A percentile compares a stretch with the other conserved stretches of the same genome.
phyloP scores from a whole-genome alignment of 2,888 invertebrate genomes.

The Clanis bilineata region DNA sequence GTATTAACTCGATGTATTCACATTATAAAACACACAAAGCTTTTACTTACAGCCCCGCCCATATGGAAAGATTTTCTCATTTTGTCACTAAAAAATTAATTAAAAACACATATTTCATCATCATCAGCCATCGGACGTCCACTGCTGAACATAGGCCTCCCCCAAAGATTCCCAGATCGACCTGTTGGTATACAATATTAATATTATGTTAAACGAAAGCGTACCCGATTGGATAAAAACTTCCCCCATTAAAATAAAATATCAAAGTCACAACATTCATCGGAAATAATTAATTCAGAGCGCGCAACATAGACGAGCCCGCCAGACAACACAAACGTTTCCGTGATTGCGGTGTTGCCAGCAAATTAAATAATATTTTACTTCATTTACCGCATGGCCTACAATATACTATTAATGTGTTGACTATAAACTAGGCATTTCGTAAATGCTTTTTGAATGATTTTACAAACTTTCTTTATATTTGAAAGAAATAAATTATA shows the following conservation, averaged over 20 bases:
- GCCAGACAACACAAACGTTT: slow-evolving; percentile 29
- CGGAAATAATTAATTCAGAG: slow-evolving; percentile 35
- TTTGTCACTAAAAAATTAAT: no score
- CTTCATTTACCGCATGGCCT: background rate
- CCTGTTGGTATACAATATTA: no score
- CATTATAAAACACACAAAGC: no score
- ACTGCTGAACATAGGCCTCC: no score
- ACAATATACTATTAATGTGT: background rate
- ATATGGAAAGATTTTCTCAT: no score
- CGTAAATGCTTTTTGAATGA: no score
- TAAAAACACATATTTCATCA: background rate
- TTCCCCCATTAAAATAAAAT: background rate
- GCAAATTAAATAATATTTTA: background rate
- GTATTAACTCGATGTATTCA: no score
- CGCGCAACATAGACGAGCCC: slow-evolving; percentile 35
- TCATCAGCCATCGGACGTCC: no score
- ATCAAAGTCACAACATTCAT: slow-evolving; percentile 12
- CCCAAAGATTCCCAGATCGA: no score
- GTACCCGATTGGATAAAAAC: background rate
- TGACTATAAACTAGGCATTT: background rate
- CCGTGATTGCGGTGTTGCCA: slow-evolving; percentile 16
- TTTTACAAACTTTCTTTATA: no score
- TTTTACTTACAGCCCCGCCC: no score
- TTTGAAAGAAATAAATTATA: no score
- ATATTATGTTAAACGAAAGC: background rate